Conservation (phyloP, 2,113 vertebrate genomes). For the Scomber colias region DNA sequence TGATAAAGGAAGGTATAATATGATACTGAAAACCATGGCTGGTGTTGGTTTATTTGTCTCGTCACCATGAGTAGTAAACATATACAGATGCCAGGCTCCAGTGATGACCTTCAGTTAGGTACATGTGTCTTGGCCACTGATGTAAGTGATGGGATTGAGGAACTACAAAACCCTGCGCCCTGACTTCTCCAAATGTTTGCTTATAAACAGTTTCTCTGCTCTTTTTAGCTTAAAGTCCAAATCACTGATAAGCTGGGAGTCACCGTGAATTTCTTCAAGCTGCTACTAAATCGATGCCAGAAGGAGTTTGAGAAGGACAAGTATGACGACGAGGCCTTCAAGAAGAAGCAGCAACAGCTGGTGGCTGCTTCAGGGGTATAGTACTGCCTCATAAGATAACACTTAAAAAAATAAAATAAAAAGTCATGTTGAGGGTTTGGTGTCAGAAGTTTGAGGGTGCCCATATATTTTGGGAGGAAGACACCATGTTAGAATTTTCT, state of each 20-base stretch:
- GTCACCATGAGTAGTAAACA: not conserved
- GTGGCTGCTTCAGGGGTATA: constrained; percentile 92
- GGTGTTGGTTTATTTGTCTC: too few species aligned
- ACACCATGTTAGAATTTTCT: too few species aligned
- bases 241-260: constrained; percentile 92
- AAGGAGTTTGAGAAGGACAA: constrained; percentile 99
- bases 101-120: constrained; percentile 38
- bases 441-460: not conserved
- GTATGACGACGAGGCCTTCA: constrained; percentile 95
- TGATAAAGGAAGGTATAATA: too few species aligned
- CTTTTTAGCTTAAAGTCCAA: constrained; percentile 92
- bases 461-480: too few species aligned
- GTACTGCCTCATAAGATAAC: not conserved
- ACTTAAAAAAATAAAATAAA: not conserved
- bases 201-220: constrained; percentile 7
- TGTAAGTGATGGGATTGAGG: constrained; percentile 8
- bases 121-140: constrained; percentile 42
- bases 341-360: constrained; percentile 97
- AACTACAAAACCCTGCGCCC: not conserved
- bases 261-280: constrained; percentile 96
- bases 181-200: not conserved
- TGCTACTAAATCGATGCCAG: constrained; percentile 97
- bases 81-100: not conserved
- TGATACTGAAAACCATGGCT: too few species aligned
- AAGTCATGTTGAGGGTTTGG: not conserved